Conservation (phyloP, 2,888 invertebrate genomes). For the Hydrotaea cyrtoneurina region DNA sequence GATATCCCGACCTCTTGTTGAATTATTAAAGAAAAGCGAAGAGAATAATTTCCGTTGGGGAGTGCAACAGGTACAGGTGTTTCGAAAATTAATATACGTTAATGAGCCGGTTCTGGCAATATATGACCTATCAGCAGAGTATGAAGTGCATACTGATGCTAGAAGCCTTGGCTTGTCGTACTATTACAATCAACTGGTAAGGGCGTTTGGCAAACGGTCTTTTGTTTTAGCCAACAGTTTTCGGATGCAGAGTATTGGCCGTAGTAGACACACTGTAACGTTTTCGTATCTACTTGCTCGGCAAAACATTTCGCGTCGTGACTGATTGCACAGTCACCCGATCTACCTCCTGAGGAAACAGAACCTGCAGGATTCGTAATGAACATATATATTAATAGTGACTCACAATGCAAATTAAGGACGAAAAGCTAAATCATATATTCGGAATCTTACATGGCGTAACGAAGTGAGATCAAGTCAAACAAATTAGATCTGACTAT, state of each 20-base stretch:
- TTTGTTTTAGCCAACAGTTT: slow-evolving; percentile 35
- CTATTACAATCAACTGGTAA: too few species aligned
- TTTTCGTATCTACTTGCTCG: slow-evolving; percentile 41
- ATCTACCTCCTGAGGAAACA: not conserved
- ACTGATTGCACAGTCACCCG: slow-evolving; percentile 33
- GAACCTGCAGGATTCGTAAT: too few species aligned
- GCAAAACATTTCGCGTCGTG: not conserved
- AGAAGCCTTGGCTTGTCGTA: too few species aligned
- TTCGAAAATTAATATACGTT: slow-evolving; percentile 13
- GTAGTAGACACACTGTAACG: slow-evolving; percentile 42
- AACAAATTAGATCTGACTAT: too few species aligned
- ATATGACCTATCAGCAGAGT: too few species aligned
- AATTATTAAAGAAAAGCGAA: slow-evolving; percentile 15
- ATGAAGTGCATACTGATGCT: too few species aligned
- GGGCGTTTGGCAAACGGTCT: slow-evolving; percentile 1
- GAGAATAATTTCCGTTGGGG: slow-evolving; percentile 31
- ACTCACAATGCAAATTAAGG: too few species aligned
- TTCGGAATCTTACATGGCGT: too few species aligned
- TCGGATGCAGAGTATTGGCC: slow-evolving; percentile 24
- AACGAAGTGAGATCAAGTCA: too few species aligned
- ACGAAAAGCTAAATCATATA: not conserved
- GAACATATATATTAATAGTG: not conserved
- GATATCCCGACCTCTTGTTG: too few species aligned
- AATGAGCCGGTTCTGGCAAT: too few species aligned
- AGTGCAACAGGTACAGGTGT: slow-evolving; percentile 26